These are phyloP conservation scores for Hyposoter dolosus DNA, from an alignment of 2,888 invertebrate genomes.

Conservation along the genomic window DNA sequence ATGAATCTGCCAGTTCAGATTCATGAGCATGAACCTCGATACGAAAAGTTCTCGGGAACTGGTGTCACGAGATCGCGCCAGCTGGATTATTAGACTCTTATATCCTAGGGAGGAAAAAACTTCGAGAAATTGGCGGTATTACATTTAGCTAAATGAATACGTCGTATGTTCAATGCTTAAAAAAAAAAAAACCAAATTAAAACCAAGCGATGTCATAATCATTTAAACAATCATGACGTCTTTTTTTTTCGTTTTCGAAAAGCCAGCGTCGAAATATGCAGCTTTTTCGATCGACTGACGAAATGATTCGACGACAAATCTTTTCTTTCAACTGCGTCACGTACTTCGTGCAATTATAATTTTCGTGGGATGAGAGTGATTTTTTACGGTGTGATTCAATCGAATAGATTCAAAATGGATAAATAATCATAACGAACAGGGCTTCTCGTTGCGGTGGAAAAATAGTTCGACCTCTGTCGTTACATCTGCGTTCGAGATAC, in stretches of 20 bases:
- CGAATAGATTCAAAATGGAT: slow-evolving; percentile 5
- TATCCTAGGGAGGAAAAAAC: slow-evolving; percentile 14
- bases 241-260: background rate
- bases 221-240: background rate
- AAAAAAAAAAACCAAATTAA: background rate
- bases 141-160: slow-evolving; percentile 3
- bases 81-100: slow-evolving; percentile 31
- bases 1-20: slow-evolving; percentile 68
- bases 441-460: slow-evolving; percentile 7
- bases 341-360: background rate
- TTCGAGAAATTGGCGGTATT: slow-evolving; percentile 10
- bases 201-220: background rate
- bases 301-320: background rate
- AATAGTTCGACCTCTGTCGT: slow-evolving; percentile 16
- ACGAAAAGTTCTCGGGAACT: slow-evolving; percentile 30
- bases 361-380: slow-evolving; percentile 23
- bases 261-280: too few relatives aligned
- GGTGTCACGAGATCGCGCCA: slow-evolving; percentile 23
- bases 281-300: background rate
- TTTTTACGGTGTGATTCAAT: slow-evolving; percentile 48
- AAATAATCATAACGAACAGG: background rate
- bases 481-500: slow-evolving; percentile 27
- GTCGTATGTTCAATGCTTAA: background rate
- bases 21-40: slow-evolving; percentile 36
- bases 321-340: background rate